Evolutionary conservation across 2,797 vertebrate genomes (phyloP).

Genomic region (Brachymystax lenok): DNA sequence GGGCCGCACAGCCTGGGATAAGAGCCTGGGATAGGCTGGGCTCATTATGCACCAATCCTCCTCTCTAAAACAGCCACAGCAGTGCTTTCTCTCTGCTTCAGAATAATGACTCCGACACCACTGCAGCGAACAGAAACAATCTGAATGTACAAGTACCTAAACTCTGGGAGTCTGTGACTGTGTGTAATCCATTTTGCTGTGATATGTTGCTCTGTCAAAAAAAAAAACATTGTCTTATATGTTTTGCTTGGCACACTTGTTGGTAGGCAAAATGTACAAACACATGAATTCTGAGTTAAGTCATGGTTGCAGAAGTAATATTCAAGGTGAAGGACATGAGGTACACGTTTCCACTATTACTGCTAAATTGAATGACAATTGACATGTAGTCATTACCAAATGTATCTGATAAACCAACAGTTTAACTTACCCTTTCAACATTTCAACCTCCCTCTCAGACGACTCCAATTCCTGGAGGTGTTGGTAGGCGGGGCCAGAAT

Average conservation of each 20-base stretch:
- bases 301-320: not conserved
- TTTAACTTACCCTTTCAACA: constrained; percentile 63
- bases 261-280: not conserved
- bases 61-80: not conserved
- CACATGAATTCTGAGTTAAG: not conserved
- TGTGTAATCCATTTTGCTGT: no score
- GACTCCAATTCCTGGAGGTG: constrained; percentile 76
- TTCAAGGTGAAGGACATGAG: not conserved
- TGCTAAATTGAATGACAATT: not conserved
- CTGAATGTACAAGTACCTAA: not conserved
- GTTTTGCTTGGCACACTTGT: not conserved
- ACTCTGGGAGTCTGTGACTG: no score
- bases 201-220: no score
- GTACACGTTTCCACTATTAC: not conserved
- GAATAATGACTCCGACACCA: not conserved
- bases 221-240: no score
- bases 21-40: not conserved
- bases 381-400: not conserved
- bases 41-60: not conserved
- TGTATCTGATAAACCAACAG: not conserved
- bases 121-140: not conserved
- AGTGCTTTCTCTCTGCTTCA: not conserved
- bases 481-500: constrained; percentile 76
- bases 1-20: not conserved
- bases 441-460: constrained; percentile 63